Evolutionary conservation across 1,140 invertebrate species (phyloP), one percentile per base, ranked within the genome.

Genomic region (Scaptomyza montana): DNA sequence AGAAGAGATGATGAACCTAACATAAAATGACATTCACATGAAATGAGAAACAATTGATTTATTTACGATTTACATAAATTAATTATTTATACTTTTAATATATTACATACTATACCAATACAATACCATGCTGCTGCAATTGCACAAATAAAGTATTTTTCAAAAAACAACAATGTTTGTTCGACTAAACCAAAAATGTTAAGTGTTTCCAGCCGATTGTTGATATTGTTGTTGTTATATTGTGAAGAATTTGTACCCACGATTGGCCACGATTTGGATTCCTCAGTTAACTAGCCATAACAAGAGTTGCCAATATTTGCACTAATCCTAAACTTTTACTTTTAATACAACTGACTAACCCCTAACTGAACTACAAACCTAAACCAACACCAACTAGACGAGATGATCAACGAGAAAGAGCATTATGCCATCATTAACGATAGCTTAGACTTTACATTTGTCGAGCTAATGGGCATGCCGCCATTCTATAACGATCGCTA

Each of bases 351-450:
- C 45, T 61, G 25, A 74, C 73, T 80, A 86, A 76, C 80, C 67
- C 59, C 54, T 33, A 77, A 66, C 54, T 49, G 49, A 49, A 68
- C 13, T 33, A 66, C 50, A 43, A 9, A 39, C 36, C n/a, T 16
- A 65, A 65, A 77, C 28, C 66, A 62, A 51, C 56, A 49, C 43
- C 62, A 62, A 64, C 30, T 47, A 78, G 98, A 99, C 96, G 98
- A 99, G 93, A 95, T 99, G 93, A 97, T 99, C 93, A 95, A 95
- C 92, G 98, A 99, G 93, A 99, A 98, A 94, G 98, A 99, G 94
- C 97, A 96, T 93, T 99, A 97, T 95, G 99, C 99, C 93, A 95
- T 97, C 91, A 98, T 99, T 93, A 98, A 97, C 80, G 98, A 99
- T 93, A 98, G 98, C 93, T 95, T 99, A 95, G 98, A 99, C 93